Evolutionary conservation across 2,888 invertebrate genomes (phyloP), one percentile per base, ranked within the genome.

Genomic region (Drosophila kuntzei): DNA sequence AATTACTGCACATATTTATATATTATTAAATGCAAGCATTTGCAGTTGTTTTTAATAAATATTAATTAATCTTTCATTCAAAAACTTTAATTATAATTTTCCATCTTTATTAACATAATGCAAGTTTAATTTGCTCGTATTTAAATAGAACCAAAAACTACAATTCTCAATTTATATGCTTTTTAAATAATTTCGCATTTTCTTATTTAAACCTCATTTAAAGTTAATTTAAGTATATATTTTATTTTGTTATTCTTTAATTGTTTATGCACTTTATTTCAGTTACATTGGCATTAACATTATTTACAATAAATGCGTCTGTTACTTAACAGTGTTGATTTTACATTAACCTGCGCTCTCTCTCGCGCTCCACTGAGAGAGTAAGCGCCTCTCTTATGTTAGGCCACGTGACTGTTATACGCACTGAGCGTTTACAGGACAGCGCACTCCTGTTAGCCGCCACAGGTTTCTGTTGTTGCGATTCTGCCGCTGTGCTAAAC

Each of bases 401-500:
- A 20, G 53, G 57, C 57, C 78, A 75, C 75, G 73, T 73, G 62
- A 75, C 73, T 78, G 75, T 78, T 77, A 78, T 75, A 77, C 58
- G 50, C 41, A 16, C 14, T 32, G 39, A 53, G 43, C 50, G 50
- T 25, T 63, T 37, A 68, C 79, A 85, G 67, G 67, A 74, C 50
- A 61, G 14, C 34, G 22, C 37, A 16, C 53, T 57, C 14, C 67
- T 86, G 83, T 80, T 86, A 79, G 60, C 83, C 43, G 86, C 87
- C 77, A 81, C 80, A 81, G 80, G 80, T 86, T 71, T 76, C 70
- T 80, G 80, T 80, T 79, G 68, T 46, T 64, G 49, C 57, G 64
- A 67, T 71, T 67, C 41, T 53, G 53, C 25, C 36, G 36, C 41
- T 51, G 43, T 32, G 37, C 44, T 44, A 51, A 85, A 72, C 83